Conservation (phyloP, 2,113 vertebrate genomes). For the Pantherophis guttatus region DNA sequence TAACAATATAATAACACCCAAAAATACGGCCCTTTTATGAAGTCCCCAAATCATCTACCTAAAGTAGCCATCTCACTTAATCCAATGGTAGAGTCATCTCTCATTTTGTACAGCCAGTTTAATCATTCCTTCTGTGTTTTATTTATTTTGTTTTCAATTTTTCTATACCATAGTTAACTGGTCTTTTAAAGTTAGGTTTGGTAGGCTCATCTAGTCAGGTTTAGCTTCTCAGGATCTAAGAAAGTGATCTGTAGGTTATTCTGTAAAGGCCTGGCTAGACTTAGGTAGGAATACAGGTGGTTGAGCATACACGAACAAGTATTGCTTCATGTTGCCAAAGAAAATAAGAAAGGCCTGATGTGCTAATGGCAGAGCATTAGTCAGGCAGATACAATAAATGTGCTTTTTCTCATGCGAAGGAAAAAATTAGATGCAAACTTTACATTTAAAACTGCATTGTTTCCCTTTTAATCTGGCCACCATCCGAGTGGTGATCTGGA, state of each 20-base stretch:
- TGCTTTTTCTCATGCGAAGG: constrained; percentile 83
- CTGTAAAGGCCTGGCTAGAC: constrained; percentile 60
- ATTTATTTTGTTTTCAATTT: constrained; percentile 5
- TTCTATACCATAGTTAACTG: constrained; percentile 18
- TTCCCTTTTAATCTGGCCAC: constrained; percentile 95
- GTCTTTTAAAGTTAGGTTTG: constrained; percentile 20
- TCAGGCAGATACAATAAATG: constrained; percentile 82
- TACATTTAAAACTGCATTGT: constrained; percentile 97
- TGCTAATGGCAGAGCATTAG: constrained; percentile 83
- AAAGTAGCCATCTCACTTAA: not conserved
- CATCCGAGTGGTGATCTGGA: constrained; percentile 89
- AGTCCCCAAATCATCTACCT: not conserved
- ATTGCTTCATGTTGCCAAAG: constrained; percentile 67
- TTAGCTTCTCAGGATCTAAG: constrained; percentile 37
- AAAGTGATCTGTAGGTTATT: constrained; percentile 50
- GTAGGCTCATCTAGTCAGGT: constrained; percentile 38
- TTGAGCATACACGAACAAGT: constrained; percentile 59
- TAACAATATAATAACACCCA: not conserved
- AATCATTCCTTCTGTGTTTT: not conserved
- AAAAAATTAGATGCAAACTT: constrained; percentile 93
- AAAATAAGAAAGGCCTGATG: constrained; percentile 75
- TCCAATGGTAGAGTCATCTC: not conserved
- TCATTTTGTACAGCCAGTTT: not conserved
- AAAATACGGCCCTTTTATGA: not conserved
- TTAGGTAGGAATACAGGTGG: constrained; percentile 58